Evolutionary conservation across 2,888 invertebrate genomes (phyloP), one percentile per base, ranked within the genome.

Genomic region (Helleia helle): DNA sequence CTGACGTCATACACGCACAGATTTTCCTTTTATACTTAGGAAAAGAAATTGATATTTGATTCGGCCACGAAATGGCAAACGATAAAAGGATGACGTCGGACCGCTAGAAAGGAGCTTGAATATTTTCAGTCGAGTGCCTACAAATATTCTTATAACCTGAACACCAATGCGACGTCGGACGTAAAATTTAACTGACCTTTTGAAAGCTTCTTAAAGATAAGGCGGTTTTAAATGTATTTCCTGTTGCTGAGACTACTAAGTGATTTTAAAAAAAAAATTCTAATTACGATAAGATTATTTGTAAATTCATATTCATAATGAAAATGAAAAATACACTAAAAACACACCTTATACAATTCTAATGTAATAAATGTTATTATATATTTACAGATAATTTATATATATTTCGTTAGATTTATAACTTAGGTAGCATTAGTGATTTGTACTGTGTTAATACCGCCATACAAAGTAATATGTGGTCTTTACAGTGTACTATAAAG

Each of bases 141-240:
- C 52, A 52, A 50, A 52, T 49, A 52, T 51, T 51, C 49, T 45
- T 48, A 52, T 45, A 48, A 40, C 37, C 51, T 45, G 43, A 46
- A 34, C 41, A 46, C 40, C 44, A 50, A 43, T 36, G 29, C 38
- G 26, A 15, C 15, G 39, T 15, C 40, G 40, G 41, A 44, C 42
- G 40, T 37, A 37, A 39, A 44, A 46, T 44, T 44, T 41, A 38
- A 42, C 48, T 38, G 49, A 47, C 43, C 46, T 49, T 31, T 25
- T 24, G 31, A 39, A 31, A 39, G 39, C 39, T 39, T 15, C 30
- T 25, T 14, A 15, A 39, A 39, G 39, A 39, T 30, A 39, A 31
- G 34, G 34, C 18, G 31, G 11, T 30, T 39, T 39, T 30, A 31
- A 39, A 39, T 34, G 34, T 34, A 34, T 34, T 34, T 34, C 34